Percentiles rank a stretch among this genome's conserved stretches.
phyloP scores from a whole-genome alignment of 2,797 vertebrate species.

The Nyctibius grandis region DNA sequence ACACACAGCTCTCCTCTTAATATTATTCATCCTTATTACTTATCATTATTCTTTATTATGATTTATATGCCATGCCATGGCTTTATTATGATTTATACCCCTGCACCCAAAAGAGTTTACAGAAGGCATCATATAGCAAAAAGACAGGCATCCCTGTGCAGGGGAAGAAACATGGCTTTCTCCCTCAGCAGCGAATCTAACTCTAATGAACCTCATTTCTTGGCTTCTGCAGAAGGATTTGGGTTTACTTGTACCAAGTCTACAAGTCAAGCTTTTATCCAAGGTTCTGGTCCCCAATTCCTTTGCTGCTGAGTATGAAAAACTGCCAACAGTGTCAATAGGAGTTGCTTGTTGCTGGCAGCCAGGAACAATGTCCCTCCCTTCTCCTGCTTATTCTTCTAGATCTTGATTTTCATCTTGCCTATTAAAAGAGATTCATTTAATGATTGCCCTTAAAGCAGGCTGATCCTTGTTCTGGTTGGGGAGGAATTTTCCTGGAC shows the following conservation, averaged over 20 bases:
- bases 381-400: neutral
- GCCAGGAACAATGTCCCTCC: neutral
- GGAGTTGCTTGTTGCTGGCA: neutral
- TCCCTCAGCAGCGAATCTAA: neutral
- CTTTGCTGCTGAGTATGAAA: neutral
- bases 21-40: constrained; percentile 55
- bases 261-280: neutral
- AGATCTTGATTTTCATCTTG: neutral
- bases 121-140: neutral
- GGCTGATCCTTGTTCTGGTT: neutral
- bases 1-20: neutral
- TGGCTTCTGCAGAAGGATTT: neutral
- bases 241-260: neutral
- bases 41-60: constrained; percentile 62
- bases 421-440: neutral
- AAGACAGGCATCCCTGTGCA: neutral
- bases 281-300: neutral
- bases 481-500: neutral
- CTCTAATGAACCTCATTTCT: neutral
- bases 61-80: constrained; percentile 41
- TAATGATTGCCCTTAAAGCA: neutral
- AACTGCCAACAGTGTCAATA: neutral
- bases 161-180: neutral
- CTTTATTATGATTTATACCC: constrained; percentile 57
- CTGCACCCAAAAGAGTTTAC: constrained; percentile 21